Conservation (phyloP, 2,113 vertebrate species). For the Alosa alosa region DNA sequence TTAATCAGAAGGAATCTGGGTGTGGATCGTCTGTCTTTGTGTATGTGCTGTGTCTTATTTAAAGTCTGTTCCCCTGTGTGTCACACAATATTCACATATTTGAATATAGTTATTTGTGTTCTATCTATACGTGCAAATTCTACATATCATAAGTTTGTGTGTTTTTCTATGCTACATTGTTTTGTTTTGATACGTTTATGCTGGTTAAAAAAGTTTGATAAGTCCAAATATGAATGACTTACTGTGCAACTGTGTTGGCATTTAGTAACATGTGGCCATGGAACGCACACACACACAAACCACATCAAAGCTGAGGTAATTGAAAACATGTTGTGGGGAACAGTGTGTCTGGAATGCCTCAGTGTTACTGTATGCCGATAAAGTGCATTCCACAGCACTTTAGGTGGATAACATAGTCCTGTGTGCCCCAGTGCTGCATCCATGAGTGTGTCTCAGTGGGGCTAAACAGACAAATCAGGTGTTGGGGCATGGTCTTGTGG, state of each 20-base stretch:
- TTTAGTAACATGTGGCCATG: not conserved
- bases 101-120: not conserved
- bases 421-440: not conserved
- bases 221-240: not conserved
- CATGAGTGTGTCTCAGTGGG: not conserved
- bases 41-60: conserved; percentile 4
- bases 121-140: not conserved
- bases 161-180: not conserved
- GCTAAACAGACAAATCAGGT: not conserved
- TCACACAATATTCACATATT: not conserved
- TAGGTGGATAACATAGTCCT: not conserved
- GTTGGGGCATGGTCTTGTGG: not conserved
- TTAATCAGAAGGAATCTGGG: conserved; percentile 49
- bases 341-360: too few relatives aligned
- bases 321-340: not conserved
- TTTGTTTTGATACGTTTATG: not conserved
- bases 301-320: not conserved
- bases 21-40: conserved; percentile 28
- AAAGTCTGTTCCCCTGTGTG: not conserved
- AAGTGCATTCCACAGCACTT: not conserved
- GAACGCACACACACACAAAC: not conserved
- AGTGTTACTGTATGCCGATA: not conserved
- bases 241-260: not conserved
- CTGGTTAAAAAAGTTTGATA: not conserved
- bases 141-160: not conserved